A percentile compares a stretch with the other conserved stretches of the same genome.
These are phyloP conservation scores for Epizoanthus rinbou DNA, from an alignment of 92 coral and sea anemone genomes.

Conservation along the genomic window DNA sequence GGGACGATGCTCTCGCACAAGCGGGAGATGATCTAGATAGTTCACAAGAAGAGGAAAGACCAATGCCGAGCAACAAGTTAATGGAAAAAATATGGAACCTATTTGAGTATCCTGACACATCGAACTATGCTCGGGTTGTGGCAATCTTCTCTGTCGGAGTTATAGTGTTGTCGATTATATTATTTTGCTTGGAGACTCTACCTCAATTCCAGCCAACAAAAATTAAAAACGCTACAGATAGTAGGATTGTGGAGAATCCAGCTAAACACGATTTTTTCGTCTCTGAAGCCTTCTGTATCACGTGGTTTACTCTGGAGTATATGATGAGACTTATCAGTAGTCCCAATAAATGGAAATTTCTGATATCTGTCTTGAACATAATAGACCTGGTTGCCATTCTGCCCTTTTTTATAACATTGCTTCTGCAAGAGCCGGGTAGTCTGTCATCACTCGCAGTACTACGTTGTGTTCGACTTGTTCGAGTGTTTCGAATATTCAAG, in stretches of 20 bases:
- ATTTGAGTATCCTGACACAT: slow-evolving; percentile 96
- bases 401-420: slow-evolving; percentile 87
- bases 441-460: slow-evolving; percentile 92
- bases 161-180: slow-evolving; percentile 83
- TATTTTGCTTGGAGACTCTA: slow-evolving; percentile 95
- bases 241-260: slow-evolving; percentile 15
- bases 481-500: slow-evolving; percentile 95
- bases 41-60: slow-evolving; percentile 63
- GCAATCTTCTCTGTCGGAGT: slow-evolving; percentile 85
- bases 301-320: slow-evolving; percentile 94
- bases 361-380: slow-evolving; percentile 84
- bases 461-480: slow-evolving; percentile 86
- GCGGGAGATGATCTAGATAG: slow-evolving; percentile 83
- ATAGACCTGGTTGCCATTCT: slow-evolving; percentile 91
- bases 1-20: slow-evolving; percentile 85
- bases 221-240: slow-evolving; percentile 38
- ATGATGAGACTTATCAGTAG: slow-evolving; percentile 74
- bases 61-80: slow-evolving; percentile 77
- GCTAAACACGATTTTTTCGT: slow-evolving; percentile 70
- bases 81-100: slow-evolving; percentile 87
- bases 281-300: slow-evolving; percentile 85
- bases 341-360: slow-evolving; percentile 92
- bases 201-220: slow-evolving; percentile 78
- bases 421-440: slow-evolving; percentile 77
- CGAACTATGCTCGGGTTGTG: slow-evolving; percentile 75